Base-by-base conservation (phyloP, 2,113 vertebrate genomes). In the Oreochromis niloticus region DNA sequence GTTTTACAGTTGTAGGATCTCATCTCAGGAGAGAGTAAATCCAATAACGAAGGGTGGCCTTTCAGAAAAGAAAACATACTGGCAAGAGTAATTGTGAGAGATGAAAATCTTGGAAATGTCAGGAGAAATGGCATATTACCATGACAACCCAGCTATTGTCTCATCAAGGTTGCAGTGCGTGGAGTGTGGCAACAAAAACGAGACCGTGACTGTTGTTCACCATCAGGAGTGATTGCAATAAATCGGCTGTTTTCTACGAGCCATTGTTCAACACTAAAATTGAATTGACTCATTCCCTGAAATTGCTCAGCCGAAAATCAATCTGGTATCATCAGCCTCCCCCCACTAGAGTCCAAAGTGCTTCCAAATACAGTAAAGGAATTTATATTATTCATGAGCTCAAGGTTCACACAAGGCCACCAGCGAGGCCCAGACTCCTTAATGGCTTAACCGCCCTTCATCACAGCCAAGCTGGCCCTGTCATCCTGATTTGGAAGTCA, bases 371-470 rank as follows among this genome's bases (percentile, higher is more conserved):
- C 93, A 92, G 93, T 90, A 85, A 78, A 87, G 81, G 80, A 78
- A 78, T 89, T 59, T 95, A 43, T 89, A 93, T 94, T 92, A 94
- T 95, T 94, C 92, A 95, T 95, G 91, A 94, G 89, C 34, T 75
- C 17, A 59, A 36, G 89, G 93, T 91, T 94, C 88, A 89, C 34
- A 30, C 93, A 36, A 93, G 93, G 94, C 87, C 93, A 75, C 43
- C 61, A 9, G 80, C 82, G 8, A 57, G 36, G 85, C 32, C 88
- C 87, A 88, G 94, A 94, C 89, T 86, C 50, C 87, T 85, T 92
- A 89, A 93, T 94, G 93, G 90, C 81, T 66, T 85, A 57, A 75
- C 73, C 27, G 68, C 66, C 93, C 91, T 86, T 89, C 91, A 92
- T 85, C 88, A 50, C 10, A 17, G 63, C 61, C 82, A 48, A 87